Evolutionary conservation across 2,888 invertebrate genomes (phyloP).

Genomic region (Theretra japonica): DNA sequence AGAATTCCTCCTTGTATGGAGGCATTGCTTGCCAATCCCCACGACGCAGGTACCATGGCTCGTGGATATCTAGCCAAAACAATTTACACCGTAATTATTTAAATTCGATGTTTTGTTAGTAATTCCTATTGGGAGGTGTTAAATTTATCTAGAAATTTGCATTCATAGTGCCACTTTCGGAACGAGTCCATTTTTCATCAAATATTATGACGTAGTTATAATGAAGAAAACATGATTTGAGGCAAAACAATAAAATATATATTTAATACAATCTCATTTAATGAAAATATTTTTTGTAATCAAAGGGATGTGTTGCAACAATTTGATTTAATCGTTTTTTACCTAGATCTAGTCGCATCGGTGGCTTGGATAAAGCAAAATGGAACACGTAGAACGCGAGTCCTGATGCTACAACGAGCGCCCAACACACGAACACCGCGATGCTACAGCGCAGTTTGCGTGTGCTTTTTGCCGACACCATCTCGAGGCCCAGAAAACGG

Average conservation of each 20-base stretch:
- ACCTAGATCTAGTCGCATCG: slow-evolving; percentile 69
- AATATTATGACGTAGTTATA: background rate
- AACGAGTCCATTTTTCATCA: background rate
- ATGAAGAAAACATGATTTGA: background rate
- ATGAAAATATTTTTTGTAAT: background rate
- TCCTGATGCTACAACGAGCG: slow-evolving; percentile 64
- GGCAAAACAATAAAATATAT: background rate
- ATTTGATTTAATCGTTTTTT: slow-evolving; percentile 40
- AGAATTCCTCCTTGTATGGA: slow-evolving; percentile 53
- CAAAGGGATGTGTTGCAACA: background rate
- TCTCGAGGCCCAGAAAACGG: slow-evolving; percentile 73
- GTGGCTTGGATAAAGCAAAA: slow-evolving; percentile 51
- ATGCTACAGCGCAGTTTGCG: slow-evolving; percentile 72
- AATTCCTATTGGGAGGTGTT: background rate
- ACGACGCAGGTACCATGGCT: slow-evolving; percentile 73
- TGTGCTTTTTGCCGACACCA: slow-evolving; percentile 63
- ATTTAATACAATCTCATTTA: background rate
- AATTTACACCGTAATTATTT: slow-evolving; percentile 34
- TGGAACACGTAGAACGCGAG: slow-evolving; percentile 64
- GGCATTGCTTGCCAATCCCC: slow-evolving; percentile 73
- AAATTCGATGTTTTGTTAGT: background rate
- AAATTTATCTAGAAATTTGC: background rate
- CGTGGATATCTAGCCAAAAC: slow-evolving; percentile 66
- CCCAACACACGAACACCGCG: slow-evolving; percentile 78
- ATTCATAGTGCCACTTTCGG: background rate